Base-by-base conservation (phyloP, 2,888 invertebrate species). In the Sphaeridia pumilis region DNA sequence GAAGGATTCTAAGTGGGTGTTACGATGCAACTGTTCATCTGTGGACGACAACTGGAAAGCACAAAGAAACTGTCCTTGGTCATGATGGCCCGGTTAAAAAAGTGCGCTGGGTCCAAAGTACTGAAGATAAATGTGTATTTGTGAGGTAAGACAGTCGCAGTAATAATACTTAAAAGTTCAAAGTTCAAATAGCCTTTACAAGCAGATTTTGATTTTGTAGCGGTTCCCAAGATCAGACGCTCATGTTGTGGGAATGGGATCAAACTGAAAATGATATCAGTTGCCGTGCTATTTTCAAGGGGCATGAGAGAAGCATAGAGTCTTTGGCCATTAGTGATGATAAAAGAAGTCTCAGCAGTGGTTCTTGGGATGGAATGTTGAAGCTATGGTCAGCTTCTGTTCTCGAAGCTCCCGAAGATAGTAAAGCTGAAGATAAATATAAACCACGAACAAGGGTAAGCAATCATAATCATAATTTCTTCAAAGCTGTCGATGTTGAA, bases 271-370 rank as follows among this genome's bases (percentile, higher is more conserved):
- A 87, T 70, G 79, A 82, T 1, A 83, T 87, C 7, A 82, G 84
- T 61, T 86, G 87, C 68, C 75, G 84, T 26, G 81, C 84, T 56
- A 78, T 84, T 3, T 87, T 92, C 66, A 80, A 85, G 58, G 93
- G 95, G 0, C 97, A 98, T 69, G 88, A 90, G 60, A 80, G 90
- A 65, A 88, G 88, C 52, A 80, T 98, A 1, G 94, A 97, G 69
- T 83, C 87, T 69, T 77, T 95, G 1, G 79, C 82, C 22, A 81
- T 88, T 0, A 84, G 84, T 62, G 77, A 79, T 1, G 80, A 83
- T 68, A 72, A 74, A 1, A 49, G 57, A 14, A 73, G 77, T 66
- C 73, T 85, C 66, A 88, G 86, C 4, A 89, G 89, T 4, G 94
- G 92, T 26, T 84, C 88, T 43, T 94, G 90, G 89, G 94, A 95